A percentile compares a stretch with the other conserved stretches of the same genome.
These are phyloP conservation scores for Hypomecis atomaria DNA, from an alignment of 2,888 invertebrate species.

Conservation along the genomic window DNA sequence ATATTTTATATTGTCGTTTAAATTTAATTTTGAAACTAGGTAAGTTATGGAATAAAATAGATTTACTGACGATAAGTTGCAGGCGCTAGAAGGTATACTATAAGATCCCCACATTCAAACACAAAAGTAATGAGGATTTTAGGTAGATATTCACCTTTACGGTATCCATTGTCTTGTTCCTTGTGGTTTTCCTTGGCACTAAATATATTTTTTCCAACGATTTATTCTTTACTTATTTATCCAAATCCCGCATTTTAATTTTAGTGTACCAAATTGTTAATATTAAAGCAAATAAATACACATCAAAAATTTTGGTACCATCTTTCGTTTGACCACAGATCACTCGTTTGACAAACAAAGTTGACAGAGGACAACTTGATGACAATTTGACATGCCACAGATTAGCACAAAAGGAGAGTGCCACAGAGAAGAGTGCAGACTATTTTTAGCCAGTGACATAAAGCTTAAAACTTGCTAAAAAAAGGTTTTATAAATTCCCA, in stretches of 20 bases:
- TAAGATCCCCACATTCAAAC: background rate
- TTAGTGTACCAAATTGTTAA: constrained; percentile 12
- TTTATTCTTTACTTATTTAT: constrained; percentile 20
- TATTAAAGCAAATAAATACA: constrained; percentile 11
- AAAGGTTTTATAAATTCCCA: too few species aligned
- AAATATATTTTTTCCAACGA: constrained; percentile 13
- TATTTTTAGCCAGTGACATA: background rate
- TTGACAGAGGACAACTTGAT: too few species aligned
- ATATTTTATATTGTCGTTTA: too few species aligned
- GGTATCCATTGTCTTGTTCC: constrained; percentile 3
- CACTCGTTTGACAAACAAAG: too few species aligned
- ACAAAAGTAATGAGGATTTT: background rate
- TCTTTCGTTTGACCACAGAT: constrained; percentile 32
- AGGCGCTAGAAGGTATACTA: too few species aligned
- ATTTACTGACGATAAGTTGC: too few species aligned
- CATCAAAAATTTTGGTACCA: constrained; percentile 34
- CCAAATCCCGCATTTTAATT: constrained; percentile 22
- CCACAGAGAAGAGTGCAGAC: background rate
- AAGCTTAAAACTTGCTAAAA: background rate
- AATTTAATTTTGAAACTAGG: too few species aligned
- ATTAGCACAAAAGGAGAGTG: too few species aligned
- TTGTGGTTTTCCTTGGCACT: constrained; percentile 1
- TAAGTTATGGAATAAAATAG: too few species aligned
- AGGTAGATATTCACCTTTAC: constrained; percentile 6
- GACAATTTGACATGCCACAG: too few species aligned